Evolutionary conservation across 1,140 invertebrate species (phyloP), one percentile per base, ranked within the genome.

Genomic region (Nebria ingens): DNA sequence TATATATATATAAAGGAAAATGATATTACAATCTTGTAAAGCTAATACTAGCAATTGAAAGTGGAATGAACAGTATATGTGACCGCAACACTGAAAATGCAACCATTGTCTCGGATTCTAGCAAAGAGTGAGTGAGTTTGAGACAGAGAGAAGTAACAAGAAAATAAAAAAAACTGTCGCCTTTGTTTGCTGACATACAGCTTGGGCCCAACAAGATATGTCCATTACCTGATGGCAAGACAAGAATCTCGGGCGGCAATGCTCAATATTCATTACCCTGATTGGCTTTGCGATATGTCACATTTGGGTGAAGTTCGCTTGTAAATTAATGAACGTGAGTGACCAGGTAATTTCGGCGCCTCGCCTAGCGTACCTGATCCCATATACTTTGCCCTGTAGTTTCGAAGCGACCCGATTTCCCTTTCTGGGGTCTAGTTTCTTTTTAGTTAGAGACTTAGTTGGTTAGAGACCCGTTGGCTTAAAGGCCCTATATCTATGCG

Each of bases 241-340:
- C 40, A 45, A 17, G 40, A 9, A 45, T 45, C 40, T 45, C 9
- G 15, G 40, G 3, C 6, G 40, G 40, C 40, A 11, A 45, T 45
- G 40, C 40, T 45, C 40, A 45, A 45, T 45, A 45, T 45, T 45
- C 40, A 45, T 45, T 45, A 45, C 40, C 40, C 40, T 45, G 40
- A 45, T 45, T 45, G 40, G 6, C 40, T 45, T 17, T 3, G 17
- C 40, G 40, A 45, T 45, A 45, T 45, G 40, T 45, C 40, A 45
- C 40, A 45, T 45, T 45, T 45, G 40, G 40, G 40, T 45, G 40
- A 45, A 45, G 40, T 45, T 17, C 40, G 17, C n/a, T 12, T 45
- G 40, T 45, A 45, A 45, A 45, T 45, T 45, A 45, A 45, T 45
- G 40, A 45, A 45, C 40, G 40, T 17, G 3, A 17, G 40, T 45